Conservation (phyloP, 2,113 vertebrate genomes). For the Struthio camelus region DNA sequence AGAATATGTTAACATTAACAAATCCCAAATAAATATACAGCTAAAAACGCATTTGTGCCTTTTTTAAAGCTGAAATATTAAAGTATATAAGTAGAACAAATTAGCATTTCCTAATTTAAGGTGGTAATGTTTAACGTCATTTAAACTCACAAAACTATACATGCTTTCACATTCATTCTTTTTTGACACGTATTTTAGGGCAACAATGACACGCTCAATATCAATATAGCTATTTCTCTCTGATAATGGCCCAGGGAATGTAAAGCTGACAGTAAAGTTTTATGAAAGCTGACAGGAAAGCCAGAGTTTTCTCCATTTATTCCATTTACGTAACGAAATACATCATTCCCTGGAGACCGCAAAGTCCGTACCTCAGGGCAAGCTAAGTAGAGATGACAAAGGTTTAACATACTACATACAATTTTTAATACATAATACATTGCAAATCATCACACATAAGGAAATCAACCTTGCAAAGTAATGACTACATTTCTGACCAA, state of each 20-base stretch:
- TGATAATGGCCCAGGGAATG: background rate
- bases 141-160: background rate
- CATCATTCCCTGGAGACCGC: background rate
- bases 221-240: background rate
- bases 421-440: background rate
- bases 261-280: conserved; percentile 10
- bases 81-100: background rate
- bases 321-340: conserved; percentile 15
- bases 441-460: background rate
- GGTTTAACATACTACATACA: background rate
- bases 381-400: background rate
- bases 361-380: background rate
- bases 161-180: background rate
- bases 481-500: background rate
- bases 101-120: background rate
- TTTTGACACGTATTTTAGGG: background rate
- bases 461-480: background rate
- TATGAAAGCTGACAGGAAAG: conserved; percentile 14
- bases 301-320: background rate
- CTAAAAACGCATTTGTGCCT: background rate
- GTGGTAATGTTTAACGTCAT: background rate
- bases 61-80: background rate
- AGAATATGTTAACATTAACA: accelerated
- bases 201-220: background rate
- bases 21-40: background rate